phyloP scores from a whole-genome alignment of 2,888 invertebrate species.

The Lepas anatifera region DNA sequence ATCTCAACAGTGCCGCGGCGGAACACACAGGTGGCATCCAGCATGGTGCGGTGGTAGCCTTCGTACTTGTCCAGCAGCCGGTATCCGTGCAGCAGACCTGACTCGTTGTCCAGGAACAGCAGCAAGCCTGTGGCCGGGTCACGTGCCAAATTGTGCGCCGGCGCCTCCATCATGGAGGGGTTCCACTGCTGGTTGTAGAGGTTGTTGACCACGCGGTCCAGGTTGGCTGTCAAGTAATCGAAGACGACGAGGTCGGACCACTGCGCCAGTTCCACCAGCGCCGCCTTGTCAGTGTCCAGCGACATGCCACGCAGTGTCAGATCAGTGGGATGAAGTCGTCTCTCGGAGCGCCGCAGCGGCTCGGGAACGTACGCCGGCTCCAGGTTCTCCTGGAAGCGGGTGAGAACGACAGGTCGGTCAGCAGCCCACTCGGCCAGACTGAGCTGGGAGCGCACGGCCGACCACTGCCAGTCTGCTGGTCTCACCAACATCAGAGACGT shows the following conservation, averaged over 20 bases:
- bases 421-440: constrained; percentile 65
- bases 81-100: constrained; percentile 72
- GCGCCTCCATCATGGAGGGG: constrained; percentile 73
- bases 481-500: constrained; percentile 50
- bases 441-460: constrained; percentile 51
- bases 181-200: constrained; percentile 84
- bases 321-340: constrained; percentile 60
- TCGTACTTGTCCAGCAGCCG: constrained; percentile 72
- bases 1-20: constrained; percentile 54
- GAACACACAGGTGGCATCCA: constrained; percentile 70
- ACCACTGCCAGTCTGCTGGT: constrained; percentile 51
- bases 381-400: constrained; percentile 63
- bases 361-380: constrained; percentile 64
- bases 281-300: constrained; percentile 32
- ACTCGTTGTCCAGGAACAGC: constrained; percentile 72
- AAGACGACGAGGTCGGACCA: constrained; percentile 82
- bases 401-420: constrained; percentile 62
- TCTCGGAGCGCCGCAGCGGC: constrained; percentile 53
- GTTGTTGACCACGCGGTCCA: constrained; percentile 79
- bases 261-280: constrained; percentile 62
- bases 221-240: constrained; percentile 79
- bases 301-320: constrained; percentile 32
- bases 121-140: constrained; percentile 55
- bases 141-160: constrained; percentile 70
- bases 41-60: constrained; percentile 59